Evolutionary conservation across 2,888 invertebrate species (phyloP).

Genomic region (Drosophila differens): DNA sequence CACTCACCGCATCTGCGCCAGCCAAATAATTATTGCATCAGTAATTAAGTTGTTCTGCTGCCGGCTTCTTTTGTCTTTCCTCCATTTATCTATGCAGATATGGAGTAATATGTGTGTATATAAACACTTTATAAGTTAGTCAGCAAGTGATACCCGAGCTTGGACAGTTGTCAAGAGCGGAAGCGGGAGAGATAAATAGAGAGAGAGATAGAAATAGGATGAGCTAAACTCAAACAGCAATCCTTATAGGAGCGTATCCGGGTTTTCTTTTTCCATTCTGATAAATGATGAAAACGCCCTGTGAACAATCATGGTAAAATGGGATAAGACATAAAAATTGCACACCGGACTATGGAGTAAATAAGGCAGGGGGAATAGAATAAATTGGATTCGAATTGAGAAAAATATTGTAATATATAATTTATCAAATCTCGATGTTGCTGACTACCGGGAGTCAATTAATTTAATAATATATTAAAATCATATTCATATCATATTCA

Average conservation of each 20-base stretch:
- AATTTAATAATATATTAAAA: neutral
- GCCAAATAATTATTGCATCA: slow-evolving; percentile 61
- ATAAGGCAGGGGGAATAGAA: neutral
- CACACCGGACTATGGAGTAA: neutral
- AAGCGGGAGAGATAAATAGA: neutral
- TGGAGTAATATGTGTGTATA: neutral
- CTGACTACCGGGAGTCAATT: neutral
- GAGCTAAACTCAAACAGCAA: slow-evolving; percentile 47
- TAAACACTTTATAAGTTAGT: slow-evolving; percentile 6
- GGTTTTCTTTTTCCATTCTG: slow-evolving; percentile 15
- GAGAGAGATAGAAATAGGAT: neutral
- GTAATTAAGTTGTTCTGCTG: slow-evolving; percentile 58
- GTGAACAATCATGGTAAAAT: neutral
- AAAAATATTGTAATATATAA: neutral
- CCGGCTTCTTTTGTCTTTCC: neutral
- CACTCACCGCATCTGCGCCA: neutral
- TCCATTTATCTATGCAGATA: neutral
- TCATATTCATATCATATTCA: neutral
- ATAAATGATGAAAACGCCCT: slow-evolving; percentile 30
- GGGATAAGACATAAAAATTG: neutral
- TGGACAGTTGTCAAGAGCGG: neutral
- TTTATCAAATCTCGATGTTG: neutral
- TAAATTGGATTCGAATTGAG: neutral
- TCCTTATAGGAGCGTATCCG: slow-evolving; percentile 23
- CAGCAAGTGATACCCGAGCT: slow-evolving; percentile 11